phyloP scores from a whole-genome alignment of 2,113 vertebrate species.

The Trematocara unimaculatum region DNA sequence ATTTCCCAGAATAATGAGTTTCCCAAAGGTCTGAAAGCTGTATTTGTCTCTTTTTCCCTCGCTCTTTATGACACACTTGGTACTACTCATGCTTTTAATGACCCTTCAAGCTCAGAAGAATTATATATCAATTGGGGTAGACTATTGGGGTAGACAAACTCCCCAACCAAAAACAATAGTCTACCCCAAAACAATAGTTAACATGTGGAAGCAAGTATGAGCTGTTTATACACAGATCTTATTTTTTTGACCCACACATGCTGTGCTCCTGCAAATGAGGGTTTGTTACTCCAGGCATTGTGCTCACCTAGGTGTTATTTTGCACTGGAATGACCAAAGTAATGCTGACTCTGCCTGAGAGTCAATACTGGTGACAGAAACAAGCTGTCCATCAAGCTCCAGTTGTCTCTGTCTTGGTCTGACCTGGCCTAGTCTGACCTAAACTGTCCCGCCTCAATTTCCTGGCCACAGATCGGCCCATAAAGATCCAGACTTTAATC shows the following conservation, averaged over 20 bases:
- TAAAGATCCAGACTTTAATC: slow-evolving; percentile 25
- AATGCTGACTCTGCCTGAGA: slow-evolving; percentile 19
- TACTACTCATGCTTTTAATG: slow-evolving; percentile 41
- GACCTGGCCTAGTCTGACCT: not conserved
- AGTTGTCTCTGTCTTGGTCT: not conserved
- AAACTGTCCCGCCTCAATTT: not conserved
- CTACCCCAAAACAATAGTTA: not conserved
- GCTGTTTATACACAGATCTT: not conserved
- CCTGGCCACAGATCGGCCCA: not conserved
- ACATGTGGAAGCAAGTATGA: not conserved
- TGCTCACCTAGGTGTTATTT: not conserved
- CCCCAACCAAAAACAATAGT: not conserved
- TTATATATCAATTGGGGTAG: slow-evolving; percentile 16
- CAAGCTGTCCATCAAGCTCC: slow-evolving; percentile 39
- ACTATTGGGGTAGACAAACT: not conserved
- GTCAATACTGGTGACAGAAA: slow-evolving; percentile 36
- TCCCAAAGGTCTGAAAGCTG: slow-evolving; percentile 35
- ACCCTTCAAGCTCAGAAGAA: slow-evolving; percentile 2
- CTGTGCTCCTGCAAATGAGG: slow-evolving; percentile 9
- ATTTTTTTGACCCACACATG: not conserved
- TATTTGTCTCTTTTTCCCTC: slow-evolving; percentile 27
- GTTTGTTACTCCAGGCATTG: slow-evolving; percentile 1
- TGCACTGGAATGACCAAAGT: slow-evolving; percentile 6
- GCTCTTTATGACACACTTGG: not conserved
- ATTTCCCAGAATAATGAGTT: slow-evolving; percentile 55